These are phyloP conservation scores for Emydoidea blandingii DNA, from an alignment of 2,797 vertebrate species.

Conservation along the genomic window DNA sequence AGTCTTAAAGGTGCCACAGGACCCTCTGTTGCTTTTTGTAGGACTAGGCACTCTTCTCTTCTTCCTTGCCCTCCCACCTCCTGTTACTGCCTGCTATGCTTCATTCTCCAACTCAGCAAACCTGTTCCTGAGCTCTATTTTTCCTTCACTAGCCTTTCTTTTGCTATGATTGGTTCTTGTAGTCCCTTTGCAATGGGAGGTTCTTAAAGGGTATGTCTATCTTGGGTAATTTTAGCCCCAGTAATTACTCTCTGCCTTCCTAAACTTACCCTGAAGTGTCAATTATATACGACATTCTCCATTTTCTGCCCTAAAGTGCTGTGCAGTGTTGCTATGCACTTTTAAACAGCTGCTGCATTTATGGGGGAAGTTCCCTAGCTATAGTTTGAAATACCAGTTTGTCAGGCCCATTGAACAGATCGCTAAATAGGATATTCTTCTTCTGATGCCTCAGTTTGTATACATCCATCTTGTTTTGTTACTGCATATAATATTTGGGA, in stretches of 20 bases:
- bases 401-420: background rate
- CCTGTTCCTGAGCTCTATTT: too few relatives aligned
- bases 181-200: background rate
- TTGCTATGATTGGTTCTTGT: background rate
- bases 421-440: background rate
- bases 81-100: too few relatives aligned
- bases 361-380: background rate
- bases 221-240: background rate
- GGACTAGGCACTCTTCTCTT: too few relatives aligned
- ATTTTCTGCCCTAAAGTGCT: background rate
- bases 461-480: background rate
- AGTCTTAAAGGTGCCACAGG: too few relatives aligned
- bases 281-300: background rate
- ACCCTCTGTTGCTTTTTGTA: too few relatives aligned
- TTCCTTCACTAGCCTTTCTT: too few relatives aligned
- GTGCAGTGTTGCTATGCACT: fast-evolving
- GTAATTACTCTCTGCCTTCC: background rate
- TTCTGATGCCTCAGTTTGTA: background rate
- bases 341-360: background rate
- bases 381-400: background rate
- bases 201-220: background rate
- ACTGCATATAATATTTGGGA: background rate
- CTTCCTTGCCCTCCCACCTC: too few relatives aligned
- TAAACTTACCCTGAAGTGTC: fast-evolving
- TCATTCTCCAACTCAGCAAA: too few relatives aligned